Evolutionary conservation across 2,888 invertebrate species (phyloP), one percentile per base, ranked within the genome.

Genomic region (Leucoptera coffeella): DNA sequence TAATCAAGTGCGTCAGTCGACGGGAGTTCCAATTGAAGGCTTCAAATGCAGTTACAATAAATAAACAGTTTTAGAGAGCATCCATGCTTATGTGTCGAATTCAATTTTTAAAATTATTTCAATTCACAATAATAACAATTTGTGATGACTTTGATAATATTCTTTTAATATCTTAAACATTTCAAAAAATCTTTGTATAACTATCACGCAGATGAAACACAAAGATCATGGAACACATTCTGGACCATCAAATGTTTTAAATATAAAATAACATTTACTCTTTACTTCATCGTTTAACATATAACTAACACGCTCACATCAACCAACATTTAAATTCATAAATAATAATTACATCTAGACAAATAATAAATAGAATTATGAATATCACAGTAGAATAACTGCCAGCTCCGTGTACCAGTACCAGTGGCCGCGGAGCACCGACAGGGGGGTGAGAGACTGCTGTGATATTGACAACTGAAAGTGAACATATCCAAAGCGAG

Each of bases 381-480:
- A 65, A 67, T 65, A 69, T 67, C 69, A 69, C 69, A 69, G 56
- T 59, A 67, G 64, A 56, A 42, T 46, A 59, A 59, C 62, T 60
- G 65, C 53, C 67, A 62, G 61, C 58, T 43, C 44, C 41, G 43
- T 41, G 43, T n/a, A n/a, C n/a, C n/a, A n/a, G 37, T 40, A 40
- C 36, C 34, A 36, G n/a, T n/a, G n/a, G n/a, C n/a, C n/a, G n/a
- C n/a, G n/a, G n/a, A n/a, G n/a, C n/a, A n/a, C n/a, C n/a, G 62
- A 55, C 64, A 58, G 59, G 49, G 34, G 39, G 32, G 44, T 40
- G 47, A 50, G 47, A 54, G 54, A 56, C 65, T 62, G 53, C 65
- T 67, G 67, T 67, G 67, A 67, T 69, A 67, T 65, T 61, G 55
- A 65, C 59, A 65, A 59, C 50, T 42, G 20, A 20, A 25, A 25